Base-by-base conservation (phyloP, 2,888 invertebrate genomes). In the Pristionchus exspectatus region DNA sequence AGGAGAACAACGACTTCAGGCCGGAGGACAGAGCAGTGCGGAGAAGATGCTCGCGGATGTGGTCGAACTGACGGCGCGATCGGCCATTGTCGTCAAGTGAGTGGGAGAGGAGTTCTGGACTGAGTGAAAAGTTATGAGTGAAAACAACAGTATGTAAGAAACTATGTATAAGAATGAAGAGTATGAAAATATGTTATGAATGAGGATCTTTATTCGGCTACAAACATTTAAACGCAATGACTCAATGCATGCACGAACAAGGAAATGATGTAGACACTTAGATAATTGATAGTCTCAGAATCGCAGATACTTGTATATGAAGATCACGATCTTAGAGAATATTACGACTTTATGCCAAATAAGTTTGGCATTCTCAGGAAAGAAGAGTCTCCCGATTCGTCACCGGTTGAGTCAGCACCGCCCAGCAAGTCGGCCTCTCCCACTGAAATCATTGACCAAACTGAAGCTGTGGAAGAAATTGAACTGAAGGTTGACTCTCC, bases 21-120 rank as follows among this genome's bases (percentile, higher is more conserved):
- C 90, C 7, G 90, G 90, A 27, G 89, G 90, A 30, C 89, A 90
- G 87, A 89, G 87, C 69, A 85, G 66, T 27, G 90, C 87, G n/a
- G 90, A 90, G 69, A 90, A 91, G 90, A 83, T 87, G 54, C 44
- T 90, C 18, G 90, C 90, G 4, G 89, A 91, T 27, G 90, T 59
- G 4, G 86, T 87, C 18, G 88, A 90, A 88, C 86, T 59, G 83
- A 87, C 90, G 7, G 74, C 87, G 21, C 44, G 59, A 24, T 74
- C 50, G 54, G 74, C 33, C 24, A 63, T 24, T 30, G 16, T 54
- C 30, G 14, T 24, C 7, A 38, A 33, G 85, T 85, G 54, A 63
- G 63, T 59, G n/a, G 27, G 4, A 24, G 54, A 83, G 9, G 81
- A 50, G 12, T 0, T 5, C 38, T 38, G 38, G 38, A 38, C 38